Base-by-base conservation (phyloP, 2,113 vertebrate genomes). In the Anolis carolinensis region DNA sequence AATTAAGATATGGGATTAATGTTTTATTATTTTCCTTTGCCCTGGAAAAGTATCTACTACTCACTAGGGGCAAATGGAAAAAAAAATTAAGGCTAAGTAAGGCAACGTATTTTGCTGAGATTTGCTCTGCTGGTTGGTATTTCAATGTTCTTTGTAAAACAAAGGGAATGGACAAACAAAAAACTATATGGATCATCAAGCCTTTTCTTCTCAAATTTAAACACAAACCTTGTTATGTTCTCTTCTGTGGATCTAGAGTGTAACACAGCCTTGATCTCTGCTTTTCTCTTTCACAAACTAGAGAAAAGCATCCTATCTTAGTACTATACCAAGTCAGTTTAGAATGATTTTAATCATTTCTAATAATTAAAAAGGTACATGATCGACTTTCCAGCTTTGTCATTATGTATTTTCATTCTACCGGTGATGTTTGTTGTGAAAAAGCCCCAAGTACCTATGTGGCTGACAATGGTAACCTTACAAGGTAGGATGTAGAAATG, bases 271-370 rank as follows among this genome's bases (percentile, higher is more conserved):
- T 62, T 63, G 32, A 67, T 34, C 36, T 25, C 75, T 82, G 23
- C 1, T 0, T 13, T 23, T 83, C 18, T 86, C 65, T 73, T 83
- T 1, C 7, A 73, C 1, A 76, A 65, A 62, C 83, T 79, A 52
- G 65, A 89, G 23, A 80, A 0, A 68, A 0, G 0, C 0, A 0
- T 3, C 1, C 0, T 0, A 36, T 36, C 9, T 4, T 27, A 39
- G 48, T 23, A 39, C 18, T n/a, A 82, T 32, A 78, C 30, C 4
- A 83, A n/a, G n/a, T 18, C 52, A 75, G 36, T 30, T 18, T 18
- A 73, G 85, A 44, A 80, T 72, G 10, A 73, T 80, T 80, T 59
- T 73, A 67, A 86, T 80, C 0, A 63, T 63, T 34, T 82, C 67
- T 0, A 0, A 77, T 27, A 30, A 2, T 0, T 0, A 0, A 14